Evolutionary conservation across 2,888 invertebrate genomes (phyloP).

Genomic region (Priocnemis perturbator): DNA sequence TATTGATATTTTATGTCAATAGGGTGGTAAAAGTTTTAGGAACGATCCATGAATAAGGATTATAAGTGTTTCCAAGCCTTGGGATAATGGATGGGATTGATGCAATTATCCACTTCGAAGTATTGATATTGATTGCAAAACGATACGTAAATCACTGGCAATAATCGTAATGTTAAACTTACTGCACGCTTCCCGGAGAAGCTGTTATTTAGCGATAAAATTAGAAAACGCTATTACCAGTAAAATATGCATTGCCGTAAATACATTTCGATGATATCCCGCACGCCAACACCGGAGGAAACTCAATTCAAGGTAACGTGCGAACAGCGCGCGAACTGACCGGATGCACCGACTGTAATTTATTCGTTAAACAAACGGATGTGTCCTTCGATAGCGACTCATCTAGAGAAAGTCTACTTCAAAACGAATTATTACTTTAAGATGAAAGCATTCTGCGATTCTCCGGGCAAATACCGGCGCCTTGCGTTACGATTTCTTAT

Average conservation of each 20-base stretch:
- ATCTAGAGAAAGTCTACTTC: constrained; percentile 44
- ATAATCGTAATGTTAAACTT: background rate
- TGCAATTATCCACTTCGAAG: too few species aligned
- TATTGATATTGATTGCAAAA: background rate
- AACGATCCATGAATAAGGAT: too few species aligned
- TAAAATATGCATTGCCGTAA: constrained; percentile 8
- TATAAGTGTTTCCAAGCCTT: too few species aligned
- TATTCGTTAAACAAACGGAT: constrained; percentile 42
- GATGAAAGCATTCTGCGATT: too few species aligned
- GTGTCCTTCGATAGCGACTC: constrained; percentile 49
- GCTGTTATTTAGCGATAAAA: background rate
- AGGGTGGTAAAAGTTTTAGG: too few species aligned
- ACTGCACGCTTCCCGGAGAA: too few species aligned
- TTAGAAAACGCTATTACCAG: background rate
- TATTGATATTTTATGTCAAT: too few species aligned
- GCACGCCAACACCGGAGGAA: constrained; percentile 30
- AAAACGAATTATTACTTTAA: too few species aligned
- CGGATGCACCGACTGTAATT: constrained; percentile 52
- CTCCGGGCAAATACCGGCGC: too few species aligned
- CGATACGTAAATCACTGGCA: background rate
- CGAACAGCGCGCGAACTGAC: constrained; percentile 31
- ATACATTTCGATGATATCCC: constrained; percentile 25
- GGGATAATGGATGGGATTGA: too few species aligned
- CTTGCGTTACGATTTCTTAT: too few species aligned
- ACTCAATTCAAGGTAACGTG: constrained; percentile 43